phyloP scores from a whole-genome alignment of 2,888 invertebrate species.

The Eumerus sabulonum region DNA sequence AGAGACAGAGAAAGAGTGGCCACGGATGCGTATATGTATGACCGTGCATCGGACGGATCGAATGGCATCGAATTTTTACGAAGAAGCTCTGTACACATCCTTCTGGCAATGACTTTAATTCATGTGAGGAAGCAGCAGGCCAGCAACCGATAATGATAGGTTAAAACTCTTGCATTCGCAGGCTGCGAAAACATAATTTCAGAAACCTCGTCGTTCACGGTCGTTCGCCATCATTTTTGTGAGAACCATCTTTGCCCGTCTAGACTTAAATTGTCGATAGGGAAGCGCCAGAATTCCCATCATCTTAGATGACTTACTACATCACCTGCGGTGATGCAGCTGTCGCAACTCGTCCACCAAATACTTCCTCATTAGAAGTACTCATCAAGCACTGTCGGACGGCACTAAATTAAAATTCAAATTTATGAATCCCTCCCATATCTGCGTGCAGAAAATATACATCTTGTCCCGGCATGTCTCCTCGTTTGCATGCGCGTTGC shows the following conservation, averaged over 20 bases:
- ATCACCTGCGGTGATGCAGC: too few relatives aligned
- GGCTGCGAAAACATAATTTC: too few relatives aligned
- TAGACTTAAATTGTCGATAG: too few relatives aligned
- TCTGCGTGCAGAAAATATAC: slow-evolving; percentile 43
- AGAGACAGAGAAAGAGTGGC: background rate
- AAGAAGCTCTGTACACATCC: slow-evolving; percentile 37
- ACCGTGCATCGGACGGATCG: too few relatives aligned
- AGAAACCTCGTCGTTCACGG: too few relatives aligned
- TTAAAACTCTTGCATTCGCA: background rate
- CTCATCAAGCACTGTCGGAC: slow-evolving; percentile 29
- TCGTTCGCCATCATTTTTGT: too few relatives aligned
- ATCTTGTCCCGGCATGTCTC: slow-evolving; percentile 25
- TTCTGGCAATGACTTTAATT: slow-evolving; percentile 48
- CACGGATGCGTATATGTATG: too few relatives aligned
- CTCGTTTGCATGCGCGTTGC: slow-evolving; percentile 24
- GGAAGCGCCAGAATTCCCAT: too few relatives aligned
- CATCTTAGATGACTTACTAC: too few relatives aligned
- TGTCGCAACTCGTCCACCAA: too few relatives aligned
- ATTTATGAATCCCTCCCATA: slow-evolving; percentile 51
- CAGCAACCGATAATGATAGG: slow-evolving; percentile 45
- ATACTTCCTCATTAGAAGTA: slow-evolving; percentile 43
- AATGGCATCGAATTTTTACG: slow-evolving; percentile 50
- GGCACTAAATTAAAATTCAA: slow-evolving; percentile 47
- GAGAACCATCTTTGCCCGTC: too few relatives aligned
- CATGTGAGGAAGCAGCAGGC: slow-evolving; percentile 25